Percentiles rank a stretch among this genome's conserved stretches.
Evolutionary conservation across 2,888 invertebrate species (phyloP).

Genomic region (Lithophane socia): DNA sequence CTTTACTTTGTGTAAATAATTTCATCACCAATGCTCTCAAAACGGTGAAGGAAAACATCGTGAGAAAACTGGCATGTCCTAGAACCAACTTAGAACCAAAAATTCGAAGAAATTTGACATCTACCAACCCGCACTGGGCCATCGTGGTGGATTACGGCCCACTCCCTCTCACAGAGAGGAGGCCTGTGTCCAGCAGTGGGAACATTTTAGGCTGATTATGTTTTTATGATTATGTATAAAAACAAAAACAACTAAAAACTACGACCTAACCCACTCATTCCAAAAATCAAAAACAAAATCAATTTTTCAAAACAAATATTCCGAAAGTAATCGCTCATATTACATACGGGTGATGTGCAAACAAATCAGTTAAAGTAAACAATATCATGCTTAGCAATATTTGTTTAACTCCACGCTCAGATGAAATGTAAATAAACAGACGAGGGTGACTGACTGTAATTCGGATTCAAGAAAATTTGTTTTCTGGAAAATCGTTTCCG

Average conservation of each 20-base stretch:
- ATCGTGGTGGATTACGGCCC: no score
- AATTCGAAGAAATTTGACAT: no score
- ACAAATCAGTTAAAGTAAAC: slow-evolving; percentile 67
- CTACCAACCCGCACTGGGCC: no score
- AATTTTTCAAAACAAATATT: slow-evolving; percentile 56
- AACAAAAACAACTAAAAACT: background rate
- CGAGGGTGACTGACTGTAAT: slow-evolving; percentile 47
- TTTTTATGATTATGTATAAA: no score
- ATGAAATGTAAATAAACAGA: slow-evolving; percentile 65
- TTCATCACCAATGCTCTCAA: no score
- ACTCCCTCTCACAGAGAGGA: no score
- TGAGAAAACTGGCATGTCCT: no score
- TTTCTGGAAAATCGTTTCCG: slow-evolving; percentile 42
- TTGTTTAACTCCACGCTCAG: slow-evolving; percentile 63
- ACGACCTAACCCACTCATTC: background rate
- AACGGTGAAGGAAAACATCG: no score
- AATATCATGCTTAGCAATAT: slow-evolving; percentile 66
- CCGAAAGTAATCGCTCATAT: slow-evolving; percentile 61
- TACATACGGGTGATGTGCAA: slow-evolving; percentile 54
- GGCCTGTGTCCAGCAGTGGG: no score
- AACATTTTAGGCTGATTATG: no score
- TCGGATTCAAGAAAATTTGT: slow-evolving; percentile 56
- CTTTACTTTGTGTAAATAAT: no score
- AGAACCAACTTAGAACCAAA: no score
- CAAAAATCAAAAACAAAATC: slow-evolving; percentile 22